A percentile compares a stretch with the other conserved stretches of the same genome.
These are phyloP conservation scores for Nasonovia ribisnigri DNA, from an alignment of 2,888 invertebrate genomes.

Conservation along the genomic window DNA sequence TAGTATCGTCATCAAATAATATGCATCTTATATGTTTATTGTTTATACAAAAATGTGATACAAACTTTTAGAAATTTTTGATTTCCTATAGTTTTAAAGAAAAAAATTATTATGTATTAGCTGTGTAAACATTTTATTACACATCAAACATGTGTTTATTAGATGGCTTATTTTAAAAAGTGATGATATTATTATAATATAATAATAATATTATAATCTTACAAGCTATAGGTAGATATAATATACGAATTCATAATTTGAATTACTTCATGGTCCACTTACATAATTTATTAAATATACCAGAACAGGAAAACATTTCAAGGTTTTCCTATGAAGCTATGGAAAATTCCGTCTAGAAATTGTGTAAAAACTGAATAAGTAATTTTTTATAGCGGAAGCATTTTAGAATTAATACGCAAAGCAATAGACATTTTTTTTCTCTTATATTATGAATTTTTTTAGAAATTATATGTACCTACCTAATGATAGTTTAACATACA, in stretches of 20 bases:
- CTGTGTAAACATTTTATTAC: not conserved
- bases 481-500: not conserved
- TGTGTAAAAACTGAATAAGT: not conserved
- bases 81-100: not conserved
- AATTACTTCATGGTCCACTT: conserved; percentile 30
- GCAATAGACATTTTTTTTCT: not conserved
- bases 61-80: not conserved
- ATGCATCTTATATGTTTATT: not conserved
- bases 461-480: not conserved
- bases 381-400: conserved; percentile 7
- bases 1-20: not conserved
- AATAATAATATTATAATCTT: not conserved
- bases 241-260: not conserved
- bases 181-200: no score
- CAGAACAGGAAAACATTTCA: conserved; percentile 38
- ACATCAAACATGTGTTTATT: not conserved
- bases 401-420: not conserved
- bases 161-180: not conserved
- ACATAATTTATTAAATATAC: conserved; percentile 5
- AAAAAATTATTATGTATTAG: not conserved
- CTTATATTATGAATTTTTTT: not conserved
- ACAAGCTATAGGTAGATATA: not conserved
- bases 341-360: conserved; percentile 14
- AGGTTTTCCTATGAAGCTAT: not conserved
- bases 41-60: not conserved